Conservation (phyloP, 1,140 invertebrate species). For the Trichonephila clavipes region DNA sequence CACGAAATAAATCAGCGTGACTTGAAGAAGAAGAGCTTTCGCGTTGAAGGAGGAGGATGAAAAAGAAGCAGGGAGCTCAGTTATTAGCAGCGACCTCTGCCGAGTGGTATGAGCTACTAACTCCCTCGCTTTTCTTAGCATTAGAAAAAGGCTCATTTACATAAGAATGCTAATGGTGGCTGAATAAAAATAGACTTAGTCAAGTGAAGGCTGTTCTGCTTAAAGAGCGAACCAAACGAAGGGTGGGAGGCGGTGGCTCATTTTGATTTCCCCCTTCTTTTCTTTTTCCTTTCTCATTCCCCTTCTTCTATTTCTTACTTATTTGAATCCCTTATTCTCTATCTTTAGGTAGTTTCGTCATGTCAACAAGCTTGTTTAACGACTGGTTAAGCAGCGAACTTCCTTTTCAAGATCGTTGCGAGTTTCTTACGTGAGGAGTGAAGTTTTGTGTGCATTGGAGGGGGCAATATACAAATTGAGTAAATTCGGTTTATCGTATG, state of each 20-base stretch:
- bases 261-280: conserved; percentile 31
- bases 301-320: conserved; percentile 46
- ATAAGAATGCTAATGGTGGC: conserved; percentile 74
- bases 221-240: conserved; percentile 63
- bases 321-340: conserved; percentile 72
- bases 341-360: conserved; percentile 63
- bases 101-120: conserved; percentile 46
- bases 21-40: conserved; percentile 52
- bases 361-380: conserved; percentile 76
- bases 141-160: conserved; percentile 74
- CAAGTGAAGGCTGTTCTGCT: conserved; percentile 58
- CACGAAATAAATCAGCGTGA: conserved; percentile 74
- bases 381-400: conserved; percentile 68
- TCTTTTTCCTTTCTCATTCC: neutral
- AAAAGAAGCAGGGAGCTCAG: conserved; percentile 16
- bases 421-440: conserved; percentile 23
- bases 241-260: neutral
- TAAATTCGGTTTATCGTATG: neutral
- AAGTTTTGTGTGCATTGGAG: conserved; percentile 7
- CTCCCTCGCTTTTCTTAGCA: conserved; percentile 44
- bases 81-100: conserved; percentile 72
- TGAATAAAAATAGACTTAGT: conserved; percentile 73
- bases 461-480: conserved; percentile 39
- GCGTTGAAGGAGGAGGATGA: neutral
- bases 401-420: conserved; percentile 56